Evolutionary conservation across 2,113 vertebrate species (phyloP).

Genomic region (Centropus unirufus): DNA sequence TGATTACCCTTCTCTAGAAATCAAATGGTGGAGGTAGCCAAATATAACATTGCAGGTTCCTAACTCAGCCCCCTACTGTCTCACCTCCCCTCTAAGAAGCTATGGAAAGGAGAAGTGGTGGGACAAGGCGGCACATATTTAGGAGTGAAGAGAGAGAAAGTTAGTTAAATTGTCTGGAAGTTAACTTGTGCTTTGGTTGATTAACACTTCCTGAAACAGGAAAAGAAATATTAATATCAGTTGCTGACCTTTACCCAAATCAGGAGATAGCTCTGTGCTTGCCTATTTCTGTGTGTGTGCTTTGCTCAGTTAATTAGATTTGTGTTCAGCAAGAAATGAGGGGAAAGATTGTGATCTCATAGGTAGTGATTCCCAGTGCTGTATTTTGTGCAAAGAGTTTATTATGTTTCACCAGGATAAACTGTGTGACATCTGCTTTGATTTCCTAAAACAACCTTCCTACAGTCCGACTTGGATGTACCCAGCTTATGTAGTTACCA

Average conservation of each 20-base stretch:
- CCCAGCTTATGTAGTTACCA: neutral
- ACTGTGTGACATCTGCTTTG: neutral
- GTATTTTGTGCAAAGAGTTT: neutral
- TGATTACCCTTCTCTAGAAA: neutral
- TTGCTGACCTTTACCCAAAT: neutral
- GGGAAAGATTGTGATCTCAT: accelerated
- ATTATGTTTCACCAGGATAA: neutral
- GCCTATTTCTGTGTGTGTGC: neutral
- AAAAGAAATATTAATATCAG: neutral
- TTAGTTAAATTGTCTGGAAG: neutral
- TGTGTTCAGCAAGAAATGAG: neutral
- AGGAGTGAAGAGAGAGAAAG: accelerated
- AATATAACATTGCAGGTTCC: neutral
- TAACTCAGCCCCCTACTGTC: neutral
- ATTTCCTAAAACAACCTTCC: neutral
- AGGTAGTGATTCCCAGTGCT: neutral
- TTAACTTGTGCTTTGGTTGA: neutral
- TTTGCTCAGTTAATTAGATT: neutral
- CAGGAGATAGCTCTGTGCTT: neutral
- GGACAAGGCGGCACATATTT: accelerated
- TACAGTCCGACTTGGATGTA: neutral
- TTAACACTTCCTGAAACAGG: neutral
- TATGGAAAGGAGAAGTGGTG: neutral
- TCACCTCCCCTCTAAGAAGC: neutral
- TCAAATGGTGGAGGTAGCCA: neutral